Conservation (phyloP, 2,797 vertebrate species). For the Tragopan temminckii region DNA sequence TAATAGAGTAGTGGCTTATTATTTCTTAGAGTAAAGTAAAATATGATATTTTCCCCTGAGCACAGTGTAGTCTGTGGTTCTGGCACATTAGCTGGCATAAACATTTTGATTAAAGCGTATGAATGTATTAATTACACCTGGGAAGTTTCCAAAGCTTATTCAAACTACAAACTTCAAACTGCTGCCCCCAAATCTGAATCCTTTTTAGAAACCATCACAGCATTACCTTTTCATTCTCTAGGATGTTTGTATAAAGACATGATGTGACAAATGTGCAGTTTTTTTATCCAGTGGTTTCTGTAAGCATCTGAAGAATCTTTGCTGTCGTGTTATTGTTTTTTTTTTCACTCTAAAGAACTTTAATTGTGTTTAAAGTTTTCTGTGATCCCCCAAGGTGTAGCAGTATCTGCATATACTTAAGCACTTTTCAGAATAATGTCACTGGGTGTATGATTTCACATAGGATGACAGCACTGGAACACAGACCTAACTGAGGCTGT, state of each 20-base stretch:
- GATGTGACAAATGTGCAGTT: neutral
- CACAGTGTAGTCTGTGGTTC: constrained; percentile 28
- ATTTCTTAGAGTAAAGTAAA: constrained; percentile 59
- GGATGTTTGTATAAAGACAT: neutral
- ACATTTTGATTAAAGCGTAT: constrained; percentile 75
- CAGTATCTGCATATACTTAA: neutral
- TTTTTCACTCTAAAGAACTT: neutral
- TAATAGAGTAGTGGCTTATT: constrained; percentile 33
- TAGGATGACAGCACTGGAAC: neutral
- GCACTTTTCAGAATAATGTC: constrained; percentile 5
- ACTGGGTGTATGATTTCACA: neutral
- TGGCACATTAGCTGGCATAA: constrained; percentile 69
- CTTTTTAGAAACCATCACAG: neutral
- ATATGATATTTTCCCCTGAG: constrained; percentile 50
- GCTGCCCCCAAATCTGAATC: neutral
- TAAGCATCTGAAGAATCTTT: neutral
- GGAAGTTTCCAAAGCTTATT: constrained; percentile 67
- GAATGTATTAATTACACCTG: constrained; percentile 77
- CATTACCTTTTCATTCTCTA: neutral
- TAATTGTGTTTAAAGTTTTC: neutral
- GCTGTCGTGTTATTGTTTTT: neutral
- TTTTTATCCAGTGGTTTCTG: neutral
- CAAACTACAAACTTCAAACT: constrained; percentile 18
- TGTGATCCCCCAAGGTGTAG: neutral
- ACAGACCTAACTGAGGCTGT: neutral